phyloP scores from a whole-genome alignment of 2,888 invertebrate species.

The Platypus cylindrus region DNA sequence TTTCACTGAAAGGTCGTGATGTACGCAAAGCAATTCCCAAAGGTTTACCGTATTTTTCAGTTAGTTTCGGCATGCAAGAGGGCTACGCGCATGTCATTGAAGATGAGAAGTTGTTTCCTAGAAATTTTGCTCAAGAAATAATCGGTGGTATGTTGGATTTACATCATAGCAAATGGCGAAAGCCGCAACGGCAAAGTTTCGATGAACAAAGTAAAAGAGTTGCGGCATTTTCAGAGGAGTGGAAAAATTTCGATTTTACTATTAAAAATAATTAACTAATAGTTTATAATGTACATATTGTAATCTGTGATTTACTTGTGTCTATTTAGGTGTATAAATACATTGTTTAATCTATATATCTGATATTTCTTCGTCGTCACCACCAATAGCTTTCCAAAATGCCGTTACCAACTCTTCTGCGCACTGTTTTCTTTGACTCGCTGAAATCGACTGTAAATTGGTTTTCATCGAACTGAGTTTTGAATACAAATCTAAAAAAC shows the following conservation, averaged over 20 bases:
- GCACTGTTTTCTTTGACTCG: constrained; percentile 51
- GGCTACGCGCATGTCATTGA: constrained; percentile 98
- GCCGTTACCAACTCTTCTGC: constrained; percentile 61
- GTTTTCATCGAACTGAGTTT: constrained; percentile 55
- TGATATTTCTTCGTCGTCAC: constrained; percentile 54
- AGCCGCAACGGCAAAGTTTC: constrained; percentile 61
- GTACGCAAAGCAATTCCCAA: constrained; percentile 77
- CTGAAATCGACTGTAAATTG: constrained; percentile 46
- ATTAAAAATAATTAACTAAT: constrained; percentile 18
- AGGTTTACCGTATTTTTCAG: constrained; percentile 88
- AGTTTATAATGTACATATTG: constrained; percentile 2
- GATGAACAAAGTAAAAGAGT: constrained; percentile 67
- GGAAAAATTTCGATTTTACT: constrained; percentile 54
- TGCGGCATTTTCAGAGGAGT: constrained; percentile 54
- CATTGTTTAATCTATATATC: constrained; percentile 28
- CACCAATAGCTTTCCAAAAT: constrained; percentile 64
- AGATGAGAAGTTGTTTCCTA: constrained; percentile 75
- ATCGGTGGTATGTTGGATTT: constrained; percentile 90
- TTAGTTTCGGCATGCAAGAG: constrained; percentile 81
- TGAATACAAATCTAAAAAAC: constrained; percentile 52
- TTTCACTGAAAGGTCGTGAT: constrained; percentile 55
- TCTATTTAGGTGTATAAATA: constrained; percentile 2
- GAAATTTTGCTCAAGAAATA: constrained; percentile 88
- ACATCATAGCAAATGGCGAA: constrained; percentile 75
- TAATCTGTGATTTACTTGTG: neutral